These are phyloP conservation scores for Phyllotreta striolata DNA, from an alignment of 2,888 invertebrate genomes.

Conservation along the genomic window DNA sequence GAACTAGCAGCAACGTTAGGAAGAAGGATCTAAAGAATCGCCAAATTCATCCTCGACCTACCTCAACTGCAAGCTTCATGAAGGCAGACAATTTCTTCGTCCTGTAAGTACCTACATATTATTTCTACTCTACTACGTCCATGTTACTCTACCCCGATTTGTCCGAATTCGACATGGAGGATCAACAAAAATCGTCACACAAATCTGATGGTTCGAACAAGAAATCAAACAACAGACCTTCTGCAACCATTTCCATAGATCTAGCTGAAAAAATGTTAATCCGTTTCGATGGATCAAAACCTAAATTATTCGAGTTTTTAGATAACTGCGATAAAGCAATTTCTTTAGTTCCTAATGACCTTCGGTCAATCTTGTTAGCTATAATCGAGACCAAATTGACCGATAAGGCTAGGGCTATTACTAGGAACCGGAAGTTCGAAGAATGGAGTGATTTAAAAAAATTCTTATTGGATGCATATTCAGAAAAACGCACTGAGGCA, in stretches of 20 bases:
- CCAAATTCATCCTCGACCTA: too few relatives aligned
- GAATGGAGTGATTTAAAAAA: conserved; percentile 38
- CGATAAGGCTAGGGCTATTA: conserved; percentile 42
- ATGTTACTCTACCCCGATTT: too few relatives aligned
- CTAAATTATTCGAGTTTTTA: conserved; percentile 35
- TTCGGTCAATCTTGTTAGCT: conserved; percentile 34
- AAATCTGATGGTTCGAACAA: too few relatives aligned
- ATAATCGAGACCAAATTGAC: conserved; percentile 46
- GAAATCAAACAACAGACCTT: too few relatives aligned
- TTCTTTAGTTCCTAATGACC: conserved; percentile 34
- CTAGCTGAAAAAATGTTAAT: conserved; percentile 34
- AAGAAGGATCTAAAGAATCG: too few relatives aligned
- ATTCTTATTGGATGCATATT: conserved; percentile 33
- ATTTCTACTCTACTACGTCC: too few relatives aligned
- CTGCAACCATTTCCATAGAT: conserved; percentile 21
- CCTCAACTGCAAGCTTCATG: too few relatives aligned
- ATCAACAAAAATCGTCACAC: too few relatives aligned
- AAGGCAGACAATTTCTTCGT: too few relatives aligned
- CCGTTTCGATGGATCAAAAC: conserved; percentile 38
- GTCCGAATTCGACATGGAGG: too few relatives aligned
- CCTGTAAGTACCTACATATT: too few relatives aligned
- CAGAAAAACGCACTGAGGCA: conserved; percentile 44
- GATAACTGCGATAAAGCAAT: conserved; percentile 32
- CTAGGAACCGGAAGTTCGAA: conserved; percentile 41
- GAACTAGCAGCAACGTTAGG: too few relatives aligned